A percentile compares a stretch with the other conserved stretches of the same genome.
Evolutionary conservation across 2,113 vertebrate genomes (phyloP).

Genomic region (Neotragus moschatus): DNA sequence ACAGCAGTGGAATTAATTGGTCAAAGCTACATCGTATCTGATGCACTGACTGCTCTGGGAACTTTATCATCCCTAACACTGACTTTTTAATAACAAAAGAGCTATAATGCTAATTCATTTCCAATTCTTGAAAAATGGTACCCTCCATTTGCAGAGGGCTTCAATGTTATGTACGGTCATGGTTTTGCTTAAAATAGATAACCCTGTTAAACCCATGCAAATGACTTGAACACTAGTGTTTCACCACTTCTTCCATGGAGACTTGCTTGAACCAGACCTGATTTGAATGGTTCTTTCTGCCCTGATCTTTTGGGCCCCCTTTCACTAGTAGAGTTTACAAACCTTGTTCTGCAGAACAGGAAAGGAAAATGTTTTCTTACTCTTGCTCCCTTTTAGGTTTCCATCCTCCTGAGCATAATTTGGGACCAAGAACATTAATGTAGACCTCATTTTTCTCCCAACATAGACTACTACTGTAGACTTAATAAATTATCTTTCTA

Average conservation of each 20-base stretch:
- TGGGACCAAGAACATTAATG: background rate
- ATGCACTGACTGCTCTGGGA: background rate
- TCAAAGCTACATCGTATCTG: conserved; percentile 8
- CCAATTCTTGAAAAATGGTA: background rate
- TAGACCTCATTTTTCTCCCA: background rate
- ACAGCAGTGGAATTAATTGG: background rate
- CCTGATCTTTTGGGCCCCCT: background rate
- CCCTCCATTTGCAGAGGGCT: background rate
- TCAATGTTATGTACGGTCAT: background rate
- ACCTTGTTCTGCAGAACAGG: background rate
- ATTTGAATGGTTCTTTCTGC: background rate
- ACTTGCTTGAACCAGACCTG: background rate
- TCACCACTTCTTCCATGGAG: background rate
- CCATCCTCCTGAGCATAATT: background rate
- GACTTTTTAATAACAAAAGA: background rate
- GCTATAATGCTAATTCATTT: background rate
- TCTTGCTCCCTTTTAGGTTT: background rate
- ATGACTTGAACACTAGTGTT: background rate
- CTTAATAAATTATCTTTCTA: background rate
- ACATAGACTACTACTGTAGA: background rate
- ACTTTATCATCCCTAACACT: background rate
- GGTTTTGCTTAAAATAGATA: background rate
- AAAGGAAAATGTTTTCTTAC: background rate
- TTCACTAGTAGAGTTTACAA: background rate
- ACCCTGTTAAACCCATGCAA: background rate